Percentiles rank a stretch among this genome's conserved stretches.
These are phyloP conservation scores for Ciconia maguari DNA, from an alignment of 2,113 vertebrate species.

Conservation along the genomic window DNA sequence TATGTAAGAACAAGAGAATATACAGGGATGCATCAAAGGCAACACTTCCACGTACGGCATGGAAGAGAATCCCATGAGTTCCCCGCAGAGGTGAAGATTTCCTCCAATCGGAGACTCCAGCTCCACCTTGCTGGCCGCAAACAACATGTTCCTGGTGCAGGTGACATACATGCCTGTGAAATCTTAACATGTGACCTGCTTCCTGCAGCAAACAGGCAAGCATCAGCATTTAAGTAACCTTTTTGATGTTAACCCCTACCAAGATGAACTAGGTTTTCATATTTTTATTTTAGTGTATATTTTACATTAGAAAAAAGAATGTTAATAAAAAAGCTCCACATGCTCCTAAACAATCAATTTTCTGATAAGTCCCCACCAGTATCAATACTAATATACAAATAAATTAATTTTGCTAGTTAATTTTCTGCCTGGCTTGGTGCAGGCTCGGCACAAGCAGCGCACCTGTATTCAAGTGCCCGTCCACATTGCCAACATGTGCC, in stretches of 20 bases:
- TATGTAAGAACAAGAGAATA: background rate
- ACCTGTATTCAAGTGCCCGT: background rate
- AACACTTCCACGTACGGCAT: background rate
- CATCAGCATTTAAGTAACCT: background rate
- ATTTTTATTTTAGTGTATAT: constrained; percentile 62
- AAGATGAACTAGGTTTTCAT: constrained; percentile 39
- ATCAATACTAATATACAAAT: constrained; percentile 61
- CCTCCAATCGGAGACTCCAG: background rate
- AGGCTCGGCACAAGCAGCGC: constrained; percentile 23
- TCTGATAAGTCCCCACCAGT: constrained; percentile 23
- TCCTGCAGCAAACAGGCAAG: background rate
- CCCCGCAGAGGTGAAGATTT: background rate
- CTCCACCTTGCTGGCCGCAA: background rate
- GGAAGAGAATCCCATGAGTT: background rate
- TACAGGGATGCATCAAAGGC: background rate
- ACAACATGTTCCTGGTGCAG: background rate
- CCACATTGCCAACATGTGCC: background rate
- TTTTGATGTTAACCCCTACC: constrained; percentile 23
- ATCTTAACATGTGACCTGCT: background rate
- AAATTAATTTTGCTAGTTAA: constrained; percentile 46
- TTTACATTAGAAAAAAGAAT: constrained; percentile 64
- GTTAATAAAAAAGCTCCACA: constrained; percentile 65
- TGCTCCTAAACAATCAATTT: constrained; percentile 50
- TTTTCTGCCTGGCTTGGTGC: constrained; percentile 38
- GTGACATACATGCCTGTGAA: background rate